Percentiles rank a stretch among this genome's conserved stretches.
Conservation (phyloP, 2,113 vertebrate genomes). For the Sander vitreus region DNA sequence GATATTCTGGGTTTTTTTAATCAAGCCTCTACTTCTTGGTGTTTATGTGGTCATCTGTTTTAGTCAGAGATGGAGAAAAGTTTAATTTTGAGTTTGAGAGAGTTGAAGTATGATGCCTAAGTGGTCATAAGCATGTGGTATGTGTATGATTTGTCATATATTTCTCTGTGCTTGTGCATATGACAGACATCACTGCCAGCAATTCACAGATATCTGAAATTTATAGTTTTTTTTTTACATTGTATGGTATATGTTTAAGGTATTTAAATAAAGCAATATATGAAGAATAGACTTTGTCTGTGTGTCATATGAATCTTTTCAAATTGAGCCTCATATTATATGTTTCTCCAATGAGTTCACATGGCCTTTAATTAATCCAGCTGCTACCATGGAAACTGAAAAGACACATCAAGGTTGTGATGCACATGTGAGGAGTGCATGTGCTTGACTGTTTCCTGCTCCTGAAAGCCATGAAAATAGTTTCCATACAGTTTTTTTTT, state of each 20-base stretch:
- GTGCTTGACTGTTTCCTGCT: background rate
- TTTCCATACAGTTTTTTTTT: too few species aligned
- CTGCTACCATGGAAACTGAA: constrained; percentile 14
- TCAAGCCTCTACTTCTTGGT: background rate
- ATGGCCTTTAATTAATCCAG: background rate
- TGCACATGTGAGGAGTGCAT: background rate
- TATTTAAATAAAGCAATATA: constrained; percentile 68
- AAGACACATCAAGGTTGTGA: background rate
- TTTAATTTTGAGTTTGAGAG: constrained; percentile 12
- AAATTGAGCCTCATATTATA: background rate
- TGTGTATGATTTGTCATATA: constrained; percentile 14
- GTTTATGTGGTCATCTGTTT: constrained; percentile 4
- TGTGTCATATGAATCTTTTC: background rate
- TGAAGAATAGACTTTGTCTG: background rate
- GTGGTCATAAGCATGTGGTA: constrained; percentile 13
- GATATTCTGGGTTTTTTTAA: background rate
- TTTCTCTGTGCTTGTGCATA: constrained; percentile 27
- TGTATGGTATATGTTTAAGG: constrained; percentile 46
- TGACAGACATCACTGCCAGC: constrained; percentile 2
- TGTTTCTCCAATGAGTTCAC: background rate
- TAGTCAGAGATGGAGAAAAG: background rate
- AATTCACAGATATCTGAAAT: constrained; percentile 29
- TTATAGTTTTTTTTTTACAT: constrained; percentile 33
- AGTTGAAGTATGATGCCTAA: background rate
- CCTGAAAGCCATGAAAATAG: background rate